Percentiles rank a stretch among this genome's conserved stretches.
Evolutionary conservation across 1,140 invertebrate species (phyloP).

Genomic region (Ptiloglossa arizonensis): DNA sequence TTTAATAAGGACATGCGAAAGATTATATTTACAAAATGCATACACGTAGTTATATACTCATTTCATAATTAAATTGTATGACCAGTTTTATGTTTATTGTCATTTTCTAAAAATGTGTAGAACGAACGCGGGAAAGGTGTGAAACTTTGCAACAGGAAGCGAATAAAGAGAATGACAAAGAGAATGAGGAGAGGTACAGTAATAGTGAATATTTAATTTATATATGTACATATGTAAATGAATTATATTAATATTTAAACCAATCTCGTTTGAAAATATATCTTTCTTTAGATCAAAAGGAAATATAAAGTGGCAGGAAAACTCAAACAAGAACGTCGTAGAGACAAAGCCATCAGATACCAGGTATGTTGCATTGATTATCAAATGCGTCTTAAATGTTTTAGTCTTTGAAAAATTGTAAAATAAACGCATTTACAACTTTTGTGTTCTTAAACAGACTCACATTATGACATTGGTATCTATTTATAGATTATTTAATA

Average conservation of each 20-base stretch:
- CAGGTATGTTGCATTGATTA: constrained; percentile 71
- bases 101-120: constrained; percentile 67
- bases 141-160: constrained; percentile 67
- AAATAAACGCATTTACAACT: constrained; percentile 46
- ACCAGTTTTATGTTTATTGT: constrained; percentile 24
- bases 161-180: constrained; percentile 73
- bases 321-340: constrained; percentile 66
- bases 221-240: constrained; percentile 1
- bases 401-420: constrained; percentile 46
- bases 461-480: constrained; percentile 16
- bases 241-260: constrained; percentile 7
- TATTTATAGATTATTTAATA: constrained; percentile 17
- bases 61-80: background rate
- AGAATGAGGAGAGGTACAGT: constrained; percentile 68
- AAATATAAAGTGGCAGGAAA: constrained; percentile 74
- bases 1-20: background rate
- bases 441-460: constrained; percentile 37
- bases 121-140: constrained; percentile 69
- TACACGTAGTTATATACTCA: background rate
- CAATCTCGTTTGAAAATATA: constrained; percentile 55
- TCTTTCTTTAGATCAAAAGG: constrained; percentile 77
- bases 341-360: constrained; percentile 66
- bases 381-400: constrained; percentile 27
- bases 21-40: background rate
- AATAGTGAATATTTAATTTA: constrained; percentile 12